A percentile compares a stretch with the other conserved stretches of the same genome.
These are phyloP conservation scores for Dendrolimus pini DNA, from an alignment of 2,888 invertebrate species.

Conservation along the genomic window DNA sequence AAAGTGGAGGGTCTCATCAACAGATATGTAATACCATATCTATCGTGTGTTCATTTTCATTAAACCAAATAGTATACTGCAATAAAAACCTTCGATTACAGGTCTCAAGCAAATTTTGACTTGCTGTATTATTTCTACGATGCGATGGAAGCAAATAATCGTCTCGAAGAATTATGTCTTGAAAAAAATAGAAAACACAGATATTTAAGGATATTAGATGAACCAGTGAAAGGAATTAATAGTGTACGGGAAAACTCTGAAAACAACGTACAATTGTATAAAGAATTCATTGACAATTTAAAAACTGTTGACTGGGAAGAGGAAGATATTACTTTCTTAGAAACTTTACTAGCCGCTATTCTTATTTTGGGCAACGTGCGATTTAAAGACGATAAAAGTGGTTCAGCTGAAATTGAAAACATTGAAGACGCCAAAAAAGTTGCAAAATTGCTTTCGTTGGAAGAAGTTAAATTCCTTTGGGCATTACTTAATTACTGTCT, in stretches of 20 bases:
- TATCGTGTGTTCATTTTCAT: neutral
- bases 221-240: conserved; percentile 72
- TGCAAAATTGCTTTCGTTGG: conserved; percentile 84
- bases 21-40: conserved; percentile 77
- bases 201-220: conserved; percentile 81
- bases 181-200: conserved; percentile 83
- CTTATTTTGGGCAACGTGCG: conserved; percentile 87
- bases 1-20: conserved; percentile 90
- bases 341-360: conserved; percentile 84
- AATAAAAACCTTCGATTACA: conserved; percentile 43
- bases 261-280: conserved; percentile 80
- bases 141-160: conserved; percentile 82
- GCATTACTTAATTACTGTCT: conserved; percentile 91
- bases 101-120: conserved; percentile 92
- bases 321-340: conserved; percentile 82
- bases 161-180: conserved; percentile 81
- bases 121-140: conserved; percentile 94
- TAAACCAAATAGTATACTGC: neutral
- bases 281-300: conserved; percentile 79
- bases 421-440: conserved; percentile 83
- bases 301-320: conserved; percentile 83
- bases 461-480: conserved; percentile 90
- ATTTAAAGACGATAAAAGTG: conserved; percentile 81
- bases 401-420: conserved; percentile 84
- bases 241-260: conserved; percentile 80